phyloP scores from a whole-genome alignment of 2,888 invertebrate species.

The Helicoverpa assulta region DNA sequence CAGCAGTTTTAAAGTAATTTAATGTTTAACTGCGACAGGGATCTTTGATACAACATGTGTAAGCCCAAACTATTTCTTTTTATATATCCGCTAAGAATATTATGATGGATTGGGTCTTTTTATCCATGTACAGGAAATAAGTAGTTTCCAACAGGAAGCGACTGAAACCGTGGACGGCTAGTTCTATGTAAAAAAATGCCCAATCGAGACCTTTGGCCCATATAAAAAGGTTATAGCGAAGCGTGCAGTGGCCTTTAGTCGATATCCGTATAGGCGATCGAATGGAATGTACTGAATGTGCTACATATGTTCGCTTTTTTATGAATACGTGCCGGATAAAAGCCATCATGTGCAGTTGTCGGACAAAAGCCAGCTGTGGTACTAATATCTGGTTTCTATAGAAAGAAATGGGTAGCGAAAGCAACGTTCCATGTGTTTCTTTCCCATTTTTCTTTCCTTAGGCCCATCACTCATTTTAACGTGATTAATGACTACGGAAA shows the following conservation, averaged over 20 bases:
- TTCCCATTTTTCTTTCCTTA: not conserved
- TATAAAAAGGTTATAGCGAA: slow-evolving; percentile 26
- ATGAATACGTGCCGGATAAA: slow-evolving; percentile 38
- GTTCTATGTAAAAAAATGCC: slow-evolving; percentile 26
- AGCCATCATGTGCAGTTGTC: slow-evolving; percentile 29
- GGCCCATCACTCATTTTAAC: not conserved
- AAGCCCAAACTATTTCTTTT: no score
- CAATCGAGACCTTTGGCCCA: slow-evolving; percentile 26
- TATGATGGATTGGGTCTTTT: no score
- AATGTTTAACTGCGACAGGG: no score
- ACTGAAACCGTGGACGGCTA: slow-evolving; percentile 22
- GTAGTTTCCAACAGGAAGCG: not conserved
- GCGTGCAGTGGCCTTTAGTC: slow-evolving; percentile 27
- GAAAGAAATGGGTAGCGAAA: slow-evolving; percentile 12
- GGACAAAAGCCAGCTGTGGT: slow-evolving; percentile 34
- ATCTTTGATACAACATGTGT: no score
- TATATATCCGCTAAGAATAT: no score
- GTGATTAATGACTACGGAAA: not conserved
- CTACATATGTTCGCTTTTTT: slow-evolving; percentile 44
- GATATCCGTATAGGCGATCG: slow-evolving; percentile 36
- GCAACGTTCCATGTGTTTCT: slow-evolving; percentile 7
- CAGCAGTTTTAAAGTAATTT: no score
- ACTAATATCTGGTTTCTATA: slow-evolving; percentile 24
- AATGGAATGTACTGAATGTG: slow-evolving; percentile 27
- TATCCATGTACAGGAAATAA: no score